Evolutionary conservation across 2,797 vertebrate genomes (phyloP).

Genomic region (Acanthurus lineatus): DNA sequence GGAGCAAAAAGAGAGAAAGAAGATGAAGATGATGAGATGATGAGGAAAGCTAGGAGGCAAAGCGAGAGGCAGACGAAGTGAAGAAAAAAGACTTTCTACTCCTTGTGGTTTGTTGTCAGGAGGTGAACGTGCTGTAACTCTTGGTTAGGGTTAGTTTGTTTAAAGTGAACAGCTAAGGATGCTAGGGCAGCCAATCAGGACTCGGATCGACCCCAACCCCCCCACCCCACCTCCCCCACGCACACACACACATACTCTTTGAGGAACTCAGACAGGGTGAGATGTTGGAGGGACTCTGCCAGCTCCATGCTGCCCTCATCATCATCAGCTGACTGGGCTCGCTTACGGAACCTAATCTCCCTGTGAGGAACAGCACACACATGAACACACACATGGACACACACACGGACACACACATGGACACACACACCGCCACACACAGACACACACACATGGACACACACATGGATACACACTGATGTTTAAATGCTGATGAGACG

Average conservation of each 20-base stretch:
- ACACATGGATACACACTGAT: conserved; percentile 22
- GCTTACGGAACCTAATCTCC: conserved; percentile 86
- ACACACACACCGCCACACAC: too few relatives aligned
- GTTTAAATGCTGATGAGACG: neutral
- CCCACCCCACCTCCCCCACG: too few relatives aligned
- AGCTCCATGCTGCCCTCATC: conserved; percentile 85
- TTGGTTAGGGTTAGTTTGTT: conserved; percentile 38
- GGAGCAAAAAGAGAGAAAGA: neutral
- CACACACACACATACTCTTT: conserved; percentile 86
- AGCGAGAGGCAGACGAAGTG: neutral
- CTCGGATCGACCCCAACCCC: neutral
- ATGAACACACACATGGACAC: conserved; percentile 7
- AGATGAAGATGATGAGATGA: neutral
- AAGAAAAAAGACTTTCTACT: neutral
- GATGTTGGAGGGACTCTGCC: conserved; percentile 87
- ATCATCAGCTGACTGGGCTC: conserved; percentile 87
- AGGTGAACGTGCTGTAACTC: neutral
- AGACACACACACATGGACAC: conserved; percentile 13
- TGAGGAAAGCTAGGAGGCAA: neutral
- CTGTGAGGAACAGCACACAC: conserved; percentile 74
- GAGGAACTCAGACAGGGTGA: conserved; percentile 90
- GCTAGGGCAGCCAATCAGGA: neutral
- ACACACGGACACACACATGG: neutral
- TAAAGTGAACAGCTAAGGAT: neutral
- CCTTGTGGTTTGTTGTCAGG: conserved; percentile 4